A percentile compares a stretch with the other conserved stretches of the same genome.
These are phyloP conservation scores for Limnodromus scolopaceus DNA, from an alignment of 2,797 vertebrate species.

Conservation along the genomic window DNA sequence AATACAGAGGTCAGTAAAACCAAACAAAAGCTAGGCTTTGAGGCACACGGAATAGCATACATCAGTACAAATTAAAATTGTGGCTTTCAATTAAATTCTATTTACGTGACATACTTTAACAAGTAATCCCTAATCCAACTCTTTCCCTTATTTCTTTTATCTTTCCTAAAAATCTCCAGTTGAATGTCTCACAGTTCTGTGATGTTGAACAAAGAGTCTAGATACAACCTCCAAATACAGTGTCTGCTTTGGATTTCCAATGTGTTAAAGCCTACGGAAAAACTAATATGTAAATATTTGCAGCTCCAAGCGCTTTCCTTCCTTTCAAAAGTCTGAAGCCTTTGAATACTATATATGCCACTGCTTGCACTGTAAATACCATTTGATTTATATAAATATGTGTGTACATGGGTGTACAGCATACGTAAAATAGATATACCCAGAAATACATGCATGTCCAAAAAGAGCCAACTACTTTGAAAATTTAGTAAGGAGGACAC, in stretches of 20 bases:
- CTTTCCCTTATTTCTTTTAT: not conserved
- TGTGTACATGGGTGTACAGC: not conserved
- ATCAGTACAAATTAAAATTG: not conserved
- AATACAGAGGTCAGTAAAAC: not conserved
- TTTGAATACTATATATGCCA: not conserved
- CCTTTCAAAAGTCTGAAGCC: not conserved
- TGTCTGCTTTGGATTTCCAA: not conserved
- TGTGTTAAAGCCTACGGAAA: not conserved
- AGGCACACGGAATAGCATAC: not conserved
- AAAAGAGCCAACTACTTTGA: not conserved
- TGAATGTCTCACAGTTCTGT: not conserved
- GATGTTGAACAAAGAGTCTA: not conserved
- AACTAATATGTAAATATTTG: not conserved
- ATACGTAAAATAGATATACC: fast-evolving
- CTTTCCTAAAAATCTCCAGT: not conserved
- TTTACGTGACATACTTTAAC: not conserved
- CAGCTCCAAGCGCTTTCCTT: not conserved
- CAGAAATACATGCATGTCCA: not conserved
- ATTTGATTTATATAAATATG: not conserved
- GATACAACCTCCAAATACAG: not conserved
- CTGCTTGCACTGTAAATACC: not conserved
- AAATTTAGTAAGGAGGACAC: not conserved
- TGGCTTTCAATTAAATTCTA: not conserved
- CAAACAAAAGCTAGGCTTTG: not conserved
- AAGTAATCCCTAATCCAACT: not conserved